Conservation (phyloP, 2,113 vertebrate genomes). For the Antidorcas marsupialis region DNA sequence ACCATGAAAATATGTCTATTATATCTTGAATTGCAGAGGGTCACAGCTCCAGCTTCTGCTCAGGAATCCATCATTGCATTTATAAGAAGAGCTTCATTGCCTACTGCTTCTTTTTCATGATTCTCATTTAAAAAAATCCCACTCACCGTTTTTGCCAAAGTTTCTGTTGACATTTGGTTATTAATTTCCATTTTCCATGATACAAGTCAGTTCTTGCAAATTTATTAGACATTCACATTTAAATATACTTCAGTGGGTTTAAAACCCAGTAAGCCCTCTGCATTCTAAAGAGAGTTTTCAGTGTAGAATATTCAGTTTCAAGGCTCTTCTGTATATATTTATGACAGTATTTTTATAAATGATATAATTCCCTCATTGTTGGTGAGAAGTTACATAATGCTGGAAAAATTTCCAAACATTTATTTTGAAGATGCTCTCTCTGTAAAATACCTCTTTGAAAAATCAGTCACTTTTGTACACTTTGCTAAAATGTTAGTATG, state of each 20-base stretch:
- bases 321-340: neutral
- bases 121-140: neutral
- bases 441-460: slow-evolving; percentile 2
- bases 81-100: neutral
- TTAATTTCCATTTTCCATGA: neutral
- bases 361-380: neutral
- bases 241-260: neutral
- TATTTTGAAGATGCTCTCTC: slow-evolving; percentile 32
- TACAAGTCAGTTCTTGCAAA: neutral
- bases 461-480: slow-evolving; percentile 5
- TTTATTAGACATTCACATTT: neutral
- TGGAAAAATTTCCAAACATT: neutral
- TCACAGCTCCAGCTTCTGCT: neutral
- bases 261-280: neutral
- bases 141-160: neutral
- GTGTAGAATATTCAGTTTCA: slow-evolving; percentile 5
- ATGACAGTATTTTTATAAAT: slow-evolving; percentile 18
- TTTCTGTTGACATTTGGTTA: slow-evolving; percentile 20
- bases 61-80: neutral
- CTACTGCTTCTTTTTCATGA: neutral
- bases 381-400: neutral
- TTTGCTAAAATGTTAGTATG: slow-evolving; percentile 17
- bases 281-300: neutral
- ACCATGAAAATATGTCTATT: neutral
- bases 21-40: neutral